Evolutionary conservation across 2,797 vertebrate genomes (phyloP), one percentile per base, ranked within the genome.

Genomic region (Microtus obscurus): DNA sequence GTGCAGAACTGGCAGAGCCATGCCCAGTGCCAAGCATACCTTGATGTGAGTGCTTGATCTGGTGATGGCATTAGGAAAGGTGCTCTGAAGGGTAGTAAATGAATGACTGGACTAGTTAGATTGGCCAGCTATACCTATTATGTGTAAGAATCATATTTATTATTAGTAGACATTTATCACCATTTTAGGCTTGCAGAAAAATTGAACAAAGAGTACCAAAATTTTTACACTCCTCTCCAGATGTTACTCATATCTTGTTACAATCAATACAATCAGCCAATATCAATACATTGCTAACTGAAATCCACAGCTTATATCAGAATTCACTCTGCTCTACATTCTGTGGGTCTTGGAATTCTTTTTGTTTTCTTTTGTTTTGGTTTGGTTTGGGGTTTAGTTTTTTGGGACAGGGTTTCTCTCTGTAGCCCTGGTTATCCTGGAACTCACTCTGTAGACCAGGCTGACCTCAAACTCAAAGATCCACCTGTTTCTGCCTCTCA

Each of bases 151-250:
- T 11, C 9, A n/a, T n/a, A 37, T 69, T 51, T 77, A 86, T 67
- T 67, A 48, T 12, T 82, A 65, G 9, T 45, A 51, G 83, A 77
- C 10, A 11, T 94, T 69, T 25, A 63, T 31, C 65, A 40, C 12
- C 83, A 37, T 90, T 93, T 90, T 63, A 96, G 89, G 53, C 61
- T 88, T 91, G 87, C 0, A 71, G 90, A 88, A 73, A 91, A 77
- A 87, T 0, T 83, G 19, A 94, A 74, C 67, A 87, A n/a, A 90
- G 80, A 93, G 40, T 40, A 51, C 4, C 73, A 43, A 88, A 6
- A 69, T 92, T 53, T 96, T 40, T 31, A 53, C 51, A 34, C 31
- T n/a, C 27, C 6, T 13, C 45, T 21, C 80, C 31, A 19, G 4
- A 16, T 93, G 43, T 90, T 85, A 61, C 61, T 87, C 86, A 43